Evolutionary conservation across 2,888 invertebrate genomes (phyloP).

Genomic region (Calameuta filiformis): DNA sequence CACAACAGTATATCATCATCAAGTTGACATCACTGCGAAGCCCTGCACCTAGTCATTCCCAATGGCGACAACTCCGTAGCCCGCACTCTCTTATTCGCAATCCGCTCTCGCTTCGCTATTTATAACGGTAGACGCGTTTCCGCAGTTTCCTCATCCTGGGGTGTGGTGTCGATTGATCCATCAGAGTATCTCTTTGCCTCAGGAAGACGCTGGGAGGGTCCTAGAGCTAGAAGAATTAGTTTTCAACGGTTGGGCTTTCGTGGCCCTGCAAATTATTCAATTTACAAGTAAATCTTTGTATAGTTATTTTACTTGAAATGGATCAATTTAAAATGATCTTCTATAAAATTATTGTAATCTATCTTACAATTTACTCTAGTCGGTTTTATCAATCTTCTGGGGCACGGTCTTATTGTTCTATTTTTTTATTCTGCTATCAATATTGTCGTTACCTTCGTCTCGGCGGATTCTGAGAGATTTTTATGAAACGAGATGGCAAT

Average conservation of each 20-base stretch:
- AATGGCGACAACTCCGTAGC: slow-evolving; percentile 9
- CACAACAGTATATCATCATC: slow-evolving; percentile 63
- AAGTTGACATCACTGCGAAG: slow-evolving; percentile 56
- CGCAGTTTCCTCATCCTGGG: slow-evolving; percentile 12
- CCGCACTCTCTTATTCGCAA: slow-evolving; percentile 12
- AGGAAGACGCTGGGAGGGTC: not conserved
- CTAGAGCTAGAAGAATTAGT: not conserved
- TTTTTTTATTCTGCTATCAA: not conserved
- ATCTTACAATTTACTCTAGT: not conserved
- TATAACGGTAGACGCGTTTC: slow-evolving; percentile 23
- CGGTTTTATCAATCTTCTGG: not conserved
- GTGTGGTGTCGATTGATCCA: not conserved
- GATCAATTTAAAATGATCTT: not conserved
- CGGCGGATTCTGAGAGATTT: not conserved
- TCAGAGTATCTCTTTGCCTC: not conserved
- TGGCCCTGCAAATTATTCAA: not conserved
- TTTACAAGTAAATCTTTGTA: not conserved
- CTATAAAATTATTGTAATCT: not conserved
- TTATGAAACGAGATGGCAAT: slow-evolving; percentile 24
- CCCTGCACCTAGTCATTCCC: slow-evolving; percentile 30
- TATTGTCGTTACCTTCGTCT: not conserved
- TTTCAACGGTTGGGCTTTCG: not conserved
- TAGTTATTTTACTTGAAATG: not conserved
- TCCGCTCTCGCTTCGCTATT: slow-evolving; percentile 15
- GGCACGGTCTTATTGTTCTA: not conserved